These are phyloP conservation scores for Cyprinella venusta DNA, from an alignment of 2,797 vertebrate species.

Conservation along the genomic window DNA sequence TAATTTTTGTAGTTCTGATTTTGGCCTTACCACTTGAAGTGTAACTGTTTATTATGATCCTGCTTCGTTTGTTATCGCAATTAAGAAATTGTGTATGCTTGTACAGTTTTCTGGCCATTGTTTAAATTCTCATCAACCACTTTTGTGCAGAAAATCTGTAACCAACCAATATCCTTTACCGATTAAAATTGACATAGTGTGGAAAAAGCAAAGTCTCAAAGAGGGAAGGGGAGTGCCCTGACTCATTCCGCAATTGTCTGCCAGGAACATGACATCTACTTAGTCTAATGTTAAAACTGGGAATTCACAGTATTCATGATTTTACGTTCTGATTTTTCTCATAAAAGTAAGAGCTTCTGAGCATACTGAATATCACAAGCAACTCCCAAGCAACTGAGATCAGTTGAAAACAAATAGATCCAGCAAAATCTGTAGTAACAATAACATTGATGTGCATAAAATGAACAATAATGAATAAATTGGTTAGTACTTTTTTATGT, in stretches of 20 bases:
- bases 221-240: not conserved
- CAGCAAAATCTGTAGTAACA: not conserved
- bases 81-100: not conserved
- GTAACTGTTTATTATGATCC: not conserved
- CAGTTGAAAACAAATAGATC: not conserved
- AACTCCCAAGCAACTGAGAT: not conserved
- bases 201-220: not conserved
- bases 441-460: conserved; percentile 1
- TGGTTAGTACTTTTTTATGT: not conserved
- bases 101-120: not conserved
- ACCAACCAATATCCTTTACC: too few relatives aligned
- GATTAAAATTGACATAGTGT: not conserved
- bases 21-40: too few relatives aligned
- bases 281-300: not conserved
- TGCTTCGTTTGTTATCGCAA: not conserved
- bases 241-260: not conserved
- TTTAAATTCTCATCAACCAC: not conserved
- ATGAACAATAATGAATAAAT: not conserved
- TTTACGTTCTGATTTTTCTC: not conserved
- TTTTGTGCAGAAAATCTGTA: not conserved
- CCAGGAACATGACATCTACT: not conserved
- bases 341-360: not conserved
- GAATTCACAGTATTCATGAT: not conserved
- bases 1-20: not conserved
- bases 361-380: not conserved